Evolutionary conservation across 2,113 vertebrate genomes (phyloP).

Genomic region (Furnarius figulus): DNA sequence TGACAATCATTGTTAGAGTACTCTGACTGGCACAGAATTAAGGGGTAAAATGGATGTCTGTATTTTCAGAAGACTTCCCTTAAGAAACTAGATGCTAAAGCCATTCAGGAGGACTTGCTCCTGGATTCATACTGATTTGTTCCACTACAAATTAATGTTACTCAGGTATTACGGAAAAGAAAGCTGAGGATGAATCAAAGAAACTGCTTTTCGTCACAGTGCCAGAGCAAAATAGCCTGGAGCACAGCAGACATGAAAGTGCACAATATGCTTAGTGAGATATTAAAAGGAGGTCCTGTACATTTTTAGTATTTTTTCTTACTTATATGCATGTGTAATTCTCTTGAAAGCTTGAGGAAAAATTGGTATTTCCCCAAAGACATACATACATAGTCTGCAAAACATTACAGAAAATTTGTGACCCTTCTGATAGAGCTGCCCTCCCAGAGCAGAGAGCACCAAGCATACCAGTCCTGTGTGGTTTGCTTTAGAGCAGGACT

Average conservation of each 20-base stretch:
- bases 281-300: neutral
- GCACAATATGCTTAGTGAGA: neutral
- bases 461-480: fast-evolving
- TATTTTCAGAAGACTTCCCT: neutral
- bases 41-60: neutral
- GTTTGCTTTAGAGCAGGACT: neutral
- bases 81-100: neutral
- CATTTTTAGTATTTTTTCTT: neutral
- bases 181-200: neutral
- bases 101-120: neutral
- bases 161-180: neutral
- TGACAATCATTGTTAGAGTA: neutral
- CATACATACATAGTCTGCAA: neutral
- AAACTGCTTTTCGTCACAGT: neutral
- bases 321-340: neutral
- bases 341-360: neutral
- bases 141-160: neutral
- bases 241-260: neutral
- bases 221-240: neutral
- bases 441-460: neutral
- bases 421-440: neutral
- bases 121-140: neutral
- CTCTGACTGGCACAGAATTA: neutral
- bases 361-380: neutral
- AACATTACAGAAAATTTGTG: neutral